Conservation (phyloP, 2,888 invertebrate species). For the Acleris laterana region DNA sequence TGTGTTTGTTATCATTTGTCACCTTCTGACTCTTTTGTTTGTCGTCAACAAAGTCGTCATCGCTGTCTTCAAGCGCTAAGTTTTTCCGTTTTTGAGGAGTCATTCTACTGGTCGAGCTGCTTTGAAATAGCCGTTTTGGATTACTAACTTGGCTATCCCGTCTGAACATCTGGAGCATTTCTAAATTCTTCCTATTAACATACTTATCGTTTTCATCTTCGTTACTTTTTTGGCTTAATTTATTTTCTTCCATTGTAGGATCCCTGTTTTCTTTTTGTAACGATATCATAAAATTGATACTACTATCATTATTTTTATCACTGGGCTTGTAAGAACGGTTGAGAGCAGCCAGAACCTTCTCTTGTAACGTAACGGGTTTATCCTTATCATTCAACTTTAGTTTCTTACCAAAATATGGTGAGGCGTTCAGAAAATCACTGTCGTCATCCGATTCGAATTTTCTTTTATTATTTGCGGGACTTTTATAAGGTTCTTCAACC, state of each 20-base stretch:
- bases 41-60: slow-evolving; percentile 71
- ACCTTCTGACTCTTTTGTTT: slow-evolving; percentile 47
- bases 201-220: slow-evolving; percentile 42
- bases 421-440: slow-evolving; percentile 51
- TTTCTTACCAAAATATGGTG: slow-evolving; percentile 73
- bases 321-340: slow-evolving; percentile 34
- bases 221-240: slow-evolving; percentile 12
- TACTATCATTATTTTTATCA: slow-evolving; percentile 22
- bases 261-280: slow-evolving; percentile 67
- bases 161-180: slow-evolving; percentile 63
- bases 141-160: slow-evolving; percentile 54
- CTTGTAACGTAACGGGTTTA: slow-evolving; percentile 59
- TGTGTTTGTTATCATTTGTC: slow-evolving; percentile 42
- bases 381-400: slow-evolving; percentile 54
- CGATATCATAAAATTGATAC: slow-evolving; percentile 50
- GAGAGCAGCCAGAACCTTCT: slow-evolving; percentile 65
- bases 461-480: slow-evolving; percentile 53
- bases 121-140: slow-evolving; percentile 47
- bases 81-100: slow-evolving; percentile 49
- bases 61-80: slow-evolving; percentile 63
- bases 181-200: slow-evolving; percentile 46
- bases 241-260: slow-evolving; percentile 40
- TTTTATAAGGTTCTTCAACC: slow-evolving; percentile 38
- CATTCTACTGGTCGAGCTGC: slow-evolving; percentile 38
- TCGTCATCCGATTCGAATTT: slow-evolving; percentile 56